Evolutionary conservation across 2,797 vertebrate genomes (phyloP).

Genomic region (Phataginus tetradactyla): DNA sequence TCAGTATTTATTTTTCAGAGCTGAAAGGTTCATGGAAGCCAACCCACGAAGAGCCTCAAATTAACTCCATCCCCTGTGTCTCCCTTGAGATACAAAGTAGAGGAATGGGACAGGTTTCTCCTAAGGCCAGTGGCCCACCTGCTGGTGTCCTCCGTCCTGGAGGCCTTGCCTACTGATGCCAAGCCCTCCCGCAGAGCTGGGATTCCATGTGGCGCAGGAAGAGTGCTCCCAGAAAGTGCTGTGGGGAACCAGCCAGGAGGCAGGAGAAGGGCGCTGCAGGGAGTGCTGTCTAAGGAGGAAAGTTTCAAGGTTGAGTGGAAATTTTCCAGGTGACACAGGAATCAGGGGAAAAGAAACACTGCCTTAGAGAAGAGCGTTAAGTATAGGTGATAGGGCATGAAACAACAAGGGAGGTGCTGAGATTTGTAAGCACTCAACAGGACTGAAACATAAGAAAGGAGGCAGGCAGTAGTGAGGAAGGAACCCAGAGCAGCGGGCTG

Average conservation of each 20-base stretch:
- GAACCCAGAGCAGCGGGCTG: no score
- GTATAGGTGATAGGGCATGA: not conserved
- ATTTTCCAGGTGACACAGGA: not conserved
- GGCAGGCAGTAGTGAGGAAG: accelerated
- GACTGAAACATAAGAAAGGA: not conserved
- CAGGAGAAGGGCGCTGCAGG: not conserved
- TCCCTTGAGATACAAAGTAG: not conserved
- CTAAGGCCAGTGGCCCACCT: not conserved
- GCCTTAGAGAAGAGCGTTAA: not conserved
- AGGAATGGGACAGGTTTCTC: not conserved
- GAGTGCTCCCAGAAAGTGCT: not conserved
- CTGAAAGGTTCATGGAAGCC: not conserved
- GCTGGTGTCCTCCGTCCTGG: not conserved
- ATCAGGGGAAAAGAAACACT: not conserved
- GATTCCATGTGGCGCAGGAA: accelerated
- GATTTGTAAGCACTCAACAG: no score
- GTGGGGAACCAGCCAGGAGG: not conserved
- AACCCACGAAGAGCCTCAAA: not conserved
- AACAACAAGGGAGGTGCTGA: not conserved
- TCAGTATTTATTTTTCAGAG: not conserved
- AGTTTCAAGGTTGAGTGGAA: not conserved
- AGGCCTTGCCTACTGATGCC: not conserved
- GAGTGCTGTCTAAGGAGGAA: not conserved
- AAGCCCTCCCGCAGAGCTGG: not conserved
- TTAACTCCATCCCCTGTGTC: not conserved